Base-by-base conservation (phyloP, 2,888 invertebrate species). In the Dyspetes luteomarginatus region DNA sequence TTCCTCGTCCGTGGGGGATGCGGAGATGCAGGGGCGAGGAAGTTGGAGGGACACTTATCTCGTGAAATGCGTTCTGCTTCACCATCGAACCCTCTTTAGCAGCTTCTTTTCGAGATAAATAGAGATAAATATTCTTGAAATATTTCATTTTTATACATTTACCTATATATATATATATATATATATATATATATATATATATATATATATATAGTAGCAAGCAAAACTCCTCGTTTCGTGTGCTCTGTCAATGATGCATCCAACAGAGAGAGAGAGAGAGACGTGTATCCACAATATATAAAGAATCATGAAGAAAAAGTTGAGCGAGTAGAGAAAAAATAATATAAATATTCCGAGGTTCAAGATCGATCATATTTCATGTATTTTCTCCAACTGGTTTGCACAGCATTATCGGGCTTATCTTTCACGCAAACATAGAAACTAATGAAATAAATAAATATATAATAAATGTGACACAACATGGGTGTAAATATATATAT, bases 31-130 rank as follows among this genome's bases (percentile, higher is more conserved):
- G 28, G 24, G 17, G 43, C 56, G 56, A 52, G 52, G 7, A 60
- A 22, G 22, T 7, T 9, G 26, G 17, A 17, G 19, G n/a, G 24
- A 17, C 19, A 15, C 22, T 72, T 72, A 72, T 72, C 72, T 9
- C 60, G 30, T 41, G 12, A 36, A 52, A n/a, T n/a, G 60, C 60
- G 41, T 62, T 72, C 72, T n/a, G n/a, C n/a, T 62, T 72, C 50
- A 28, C 22, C 58, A 45, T 7, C 36, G 50, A 52, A 62, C 48
- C 71, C 71, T 52, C 41, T 50, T 22, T 48, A 17, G 17, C 48
- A 65, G 30, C 50, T 60, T 28, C 45, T 28, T 36, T 3, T 7
- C 7, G 3, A 36, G 3, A 36, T 36, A n/a, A n/a, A 48, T 48
- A 48, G 30, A 26, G 50, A 72, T 62, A 72, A 72, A 36, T 60